Percentiles rank a stretch among this genome's conserved stretches.
These are phyloP conservation scores for Dendroctonus ponderosae DNA, from an alignment of 1,140 invertebrate species.

Conservation along the genomic window DNA sequence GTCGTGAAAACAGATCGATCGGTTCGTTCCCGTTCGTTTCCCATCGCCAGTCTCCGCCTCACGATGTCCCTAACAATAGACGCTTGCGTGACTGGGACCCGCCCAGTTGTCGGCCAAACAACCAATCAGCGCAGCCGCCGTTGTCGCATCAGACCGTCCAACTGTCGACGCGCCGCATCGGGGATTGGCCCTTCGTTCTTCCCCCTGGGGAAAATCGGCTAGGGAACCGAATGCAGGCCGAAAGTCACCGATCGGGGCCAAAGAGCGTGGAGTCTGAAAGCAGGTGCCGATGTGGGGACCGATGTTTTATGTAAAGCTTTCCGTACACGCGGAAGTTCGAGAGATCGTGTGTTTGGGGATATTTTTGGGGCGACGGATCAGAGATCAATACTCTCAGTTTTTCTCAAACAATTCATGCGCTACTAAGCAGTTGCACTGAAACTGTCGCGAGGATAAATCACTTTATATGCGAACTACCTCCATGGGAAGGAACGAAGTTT, in stretches of 20 bases:
- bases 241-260: conserved; percentile 17
- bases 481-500: no score
- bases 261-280: conserved; percentile 4
- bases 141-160: conserved; percentile 8
- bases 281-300: conserved; percentile 26
- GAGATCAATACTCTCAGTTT: conserved; percentile 22
- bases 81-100: conserved; percentile 24
- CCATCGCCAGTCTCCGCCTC: conserved; percentile 15
- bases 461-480: no score
- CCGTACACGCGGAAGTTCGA: conserved; percentile 16
- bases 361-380: background rate
- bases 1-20: conserved; percentile 6
- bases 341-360: conserved; percentile 3
- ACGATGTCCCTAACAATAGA: background rate
- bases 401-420: background rate
- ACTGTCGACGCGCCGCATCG: conserved; percentile 27
- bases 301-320: conserved; percentile 26
- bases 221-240: conserved; percentile 2
- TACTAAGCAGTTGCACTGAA: background rate
- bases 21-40: conserved; percentile 15
- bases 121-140: conserved; percentile 27
- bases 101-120: conserved; percentile 12
- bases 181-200: conserved; percentile 5
- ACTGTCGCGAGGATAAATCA: no score
- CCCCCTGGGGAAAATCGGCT: conserved; percentile 5